These are phyloP conservation scores for Passerina amoena DNA, from an alignment of 2,113 vertebrate genomes.

Conservation along the genomic window DNA sequence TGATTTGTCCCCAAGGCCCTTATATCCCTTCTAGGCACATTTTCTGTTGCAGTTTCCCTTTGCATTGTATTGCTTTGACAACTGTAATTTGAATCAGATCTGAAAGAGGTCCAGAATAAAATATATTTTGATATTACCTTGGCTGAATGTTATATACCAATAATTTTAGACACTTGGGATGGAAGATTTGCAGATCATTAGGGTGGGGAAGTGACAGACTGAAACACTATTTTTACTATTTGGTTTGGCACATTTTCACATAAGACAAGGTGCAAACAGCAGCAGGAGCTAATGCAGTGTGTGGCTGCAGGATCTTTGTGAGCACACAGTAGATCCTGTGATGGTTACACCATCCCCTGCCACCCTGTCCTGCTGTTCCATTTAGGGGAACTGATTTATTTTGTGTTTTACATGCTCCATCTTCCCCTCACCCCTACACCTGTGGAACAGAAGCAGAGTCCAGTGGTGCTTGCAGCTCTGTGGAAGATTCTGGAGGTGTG, in stretches of 20 bases:
- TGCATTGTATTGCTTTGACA: conserved; percentile 96
- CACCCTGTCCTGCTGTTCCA: fast-evolving
- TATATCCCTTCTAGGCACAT: conserved; percentile 82
- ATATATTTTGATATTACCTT: conserved; percentile 99
- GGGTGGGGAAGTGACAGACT: neutral
- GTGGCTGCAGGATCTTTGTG: neutral
- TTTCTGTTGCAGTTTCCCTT: conserved; percentile 88
- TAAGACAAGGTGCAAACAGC: neutral
- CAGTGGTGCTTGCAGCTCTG: neutral
- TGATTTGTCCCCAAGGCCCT: conserved; percentile 79
- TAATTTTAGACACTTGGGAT: conserved; percentile 31
- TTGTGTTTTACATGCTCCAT: fast-evolving
- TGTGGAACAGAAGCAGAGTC: neutral
- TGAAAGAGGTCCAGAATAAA: conserved; percentile 99
- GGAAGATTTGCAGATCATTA: neutral
- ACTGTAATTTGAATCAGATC: conserved; percentile 97
- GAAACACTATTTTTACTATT: neutral
- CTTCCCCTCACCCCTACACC: neutral
- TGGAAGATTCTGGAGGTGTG: neutral
- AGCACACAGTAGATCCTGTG: neutral
- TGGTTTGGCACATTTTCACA: conserved; percentile 35
- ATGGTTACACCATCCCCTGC: fast-evolving
- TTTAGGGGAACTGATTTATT: neutral
- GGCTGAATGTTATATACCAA: conserved; percentile 74
- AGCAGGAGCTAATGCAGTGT: neutral